Conservation (phyloP, 1,140 invertebrate genomes). For the Caenorhabditis remanei region DNA sequence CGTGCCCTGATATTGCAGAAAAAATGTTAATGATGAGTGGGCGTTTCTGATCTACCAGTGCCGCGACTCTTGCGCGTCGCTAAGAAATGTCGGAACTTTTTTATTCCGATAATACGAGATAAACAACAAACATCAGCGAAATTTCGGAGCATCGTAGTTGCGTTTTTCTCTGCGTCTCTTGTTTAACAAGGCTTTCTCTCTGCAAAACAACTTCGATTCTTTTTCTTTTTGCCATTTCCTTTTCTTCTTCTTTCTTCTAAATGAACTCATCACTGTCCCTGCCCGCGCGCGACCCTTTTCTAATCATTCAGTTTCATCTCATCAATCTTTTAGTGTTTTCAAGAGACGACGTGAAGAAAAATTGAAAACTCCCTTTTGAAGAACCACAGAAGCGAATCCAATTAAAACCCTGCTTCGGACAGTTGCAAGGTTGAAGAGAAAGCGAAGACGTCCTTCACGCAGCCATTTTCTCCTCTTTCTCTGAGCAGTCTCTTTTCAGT, state of each 20-base stretch:
- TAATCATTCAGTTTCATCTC: background rate
- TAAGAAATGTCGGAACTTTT: no score
- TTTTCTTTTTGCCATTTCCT: conserved; percentile 4
- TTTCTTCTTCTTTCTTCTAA: background rate
- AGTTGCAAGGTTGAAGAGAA: conserved; percentile 40
- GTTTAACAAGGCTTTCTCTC: background rate
- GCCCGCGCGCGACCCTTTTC: background rate
- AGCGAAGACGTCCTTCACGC: conserved; percentile 39
- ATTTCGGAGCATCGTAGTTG: conserved; percentile 14
- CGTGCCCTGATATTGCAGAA: no score
- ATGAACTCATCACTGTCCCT: background rate
- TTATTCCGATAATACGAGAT: no score
- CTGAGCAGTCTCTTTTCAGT: conserved; percentile 1
- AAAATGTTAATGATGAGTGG: no score
- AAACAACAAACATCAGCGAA: background rate
- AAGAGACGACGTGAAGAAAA: background rate
- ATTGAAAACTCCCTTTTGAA: background rate
- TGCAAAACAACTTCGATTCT: background rate
- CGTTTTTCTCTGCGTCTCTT: conserved; percentile 33
- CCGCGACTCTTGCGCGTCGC: no score
- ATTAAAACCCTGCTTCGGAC: background rate
- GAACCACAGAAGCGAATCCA: conserved; percentile 4
- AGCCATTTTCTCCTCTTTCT: conserved; percentile 2
- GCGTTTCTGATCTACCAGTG: no score
- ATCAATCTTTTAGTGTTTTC: background rate